Conservation (phyloP, 2,888 invertebrate genomes). For the Tetragonisca angustula region DNA sequence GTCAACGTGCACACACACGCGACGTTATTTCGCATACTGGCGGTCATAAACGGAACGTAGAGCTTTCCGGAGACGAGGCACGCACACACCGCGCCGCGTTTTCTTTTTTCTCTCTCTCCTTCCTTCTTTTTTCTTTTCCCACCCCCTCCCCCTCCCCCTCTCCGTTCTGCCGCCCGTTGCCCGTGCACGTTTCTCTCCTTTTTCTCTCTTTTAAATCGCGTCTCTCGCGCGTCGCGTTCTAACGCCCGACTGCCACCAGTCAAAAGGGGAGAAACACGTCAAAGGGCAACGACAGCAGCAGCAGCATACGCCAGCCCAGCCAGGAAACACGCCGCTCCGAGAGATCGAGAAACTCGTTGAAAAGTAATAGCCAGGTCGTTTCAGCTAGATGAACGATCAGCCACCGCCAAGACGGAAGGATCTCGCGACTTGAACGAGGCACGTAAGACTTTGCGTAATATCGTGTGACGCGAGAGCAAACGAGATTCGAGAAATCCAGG, state of each 20-base stretch:
- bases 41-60: conserved; percentile 12
- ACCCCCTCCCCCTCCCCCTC: not conserved
- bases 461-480: conserved; percentile 48
- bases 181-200: not conserved
- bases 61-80: not conserved
- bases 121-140: not conserved
- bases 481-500: conserved; percentile 67
- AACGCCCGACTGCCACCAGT: conserved; percentile 33
- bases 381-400: conserved; percentile 53
- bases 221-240: not conserved
- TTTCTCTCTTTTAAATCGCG: not conserved
- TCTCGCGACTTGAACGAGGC: conserved; percentile 52
- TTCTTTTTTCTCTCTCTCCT: not conserved
- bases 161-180: too few relatives aligned
- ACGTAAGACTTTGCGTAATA: conserved; percentile 68
- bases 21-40: not conserved
- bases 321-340: conserved; percentile 5
- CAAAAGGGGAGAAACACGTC: conserved; percentile 43
- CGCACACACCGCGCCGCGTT: not conserved
- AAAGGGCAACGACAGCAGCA: conserved; percentile 22
- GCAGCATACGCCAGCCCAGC: too few relatives aligned
- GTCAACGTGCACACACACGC: not conserved
- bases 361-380: conserved; percentile 47
- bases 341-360: conserved; percentile 46
- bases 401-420: conserved; percentile 53